Conservation (phyloP, 37 sponge, comb jelly and placozoan genomes). For the Theonella swinhoei region DNA sequence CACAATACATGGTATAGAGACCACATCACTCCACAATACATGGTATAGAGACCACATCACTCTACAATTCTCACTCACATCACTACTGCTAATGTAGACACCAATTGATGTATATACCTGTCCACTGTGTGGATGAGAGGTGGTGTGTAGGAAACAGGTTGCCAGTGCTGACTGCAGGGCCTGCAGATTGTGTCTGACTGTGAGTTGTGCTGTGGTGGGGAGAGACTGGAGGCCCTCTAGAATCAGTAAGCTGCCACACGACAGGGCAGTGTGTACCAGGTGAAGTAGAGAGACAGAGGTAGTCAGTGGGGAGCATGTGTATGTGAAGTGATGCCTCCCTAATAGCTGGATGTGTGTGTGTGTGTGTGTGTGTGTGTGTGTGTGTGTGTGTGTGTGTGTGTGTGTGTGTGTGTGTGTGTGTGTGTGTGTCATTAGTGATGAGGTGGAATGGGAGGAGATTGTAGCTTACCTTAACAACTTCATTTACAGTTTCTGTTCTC, state of each 20-base stretch:
- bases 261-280: constrained; percentile 36
- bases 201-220: neutral
- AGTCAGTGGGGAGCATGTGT: constrained; percentile 4
- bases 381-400: constrained; percentile 4
- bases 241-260: constrained; percentile 30
- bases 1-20: too few relatives aligned
- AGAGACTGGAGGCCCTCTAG: constrained; percentile 20
- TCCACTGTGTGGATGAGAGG: too few relatives aligned
- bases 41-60: too few relatives aligned
- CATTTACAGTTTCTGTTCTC: constrained; percentile 28
- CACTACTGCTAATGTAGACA: too few relatives aligned
- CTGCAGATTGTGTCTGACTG: constrained; percentile 16
- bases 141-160: neutral
- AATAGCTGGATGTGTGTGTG: constrained; percentile 26
- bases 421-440: too few relatives aligned
- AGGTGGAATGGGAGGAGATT: neutral
- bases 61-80: too few relatives aligned
- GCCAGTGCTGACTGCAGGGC: constrained; percentile 5
- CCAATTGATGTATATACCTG: too few relatives aligned
- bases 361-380: constrained; percentile 36
- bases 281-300: neutral
- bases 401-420: constrained; percentile 5
- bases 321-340: constrained; percentile 55
- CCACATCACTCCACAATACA: too few relatives aligned
- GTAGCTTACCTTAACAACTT: constrained; percentile 43